Evolutionary conservation across 2,797 vertebrate species (phyloP).

Genomic region (Myotis findleyi): DNA sequence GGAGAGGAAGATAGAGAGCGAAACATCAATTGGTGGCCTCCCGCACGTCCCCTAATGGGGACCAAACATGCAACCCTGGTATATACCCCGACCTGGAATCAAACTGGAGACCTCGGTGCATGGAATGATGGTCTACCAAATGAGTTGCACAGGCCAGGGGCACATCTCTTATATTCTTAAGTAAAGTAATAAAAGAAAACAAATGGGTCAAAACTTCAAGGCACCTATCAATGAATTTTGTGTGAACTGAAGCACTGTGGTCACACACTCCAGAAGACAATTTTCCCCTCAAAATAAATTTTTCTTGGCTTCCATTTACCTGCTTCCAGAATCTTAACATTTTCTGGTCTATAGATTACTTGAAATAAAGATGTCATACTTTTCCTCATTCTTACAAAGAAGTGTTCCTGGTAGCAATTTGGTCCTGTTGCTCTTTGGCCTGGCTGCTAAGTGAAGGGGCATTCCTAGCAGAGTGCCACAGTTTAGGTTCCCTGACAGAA

Average conservation of each 20-base stretch:
- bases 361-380: conserved; percentile 43
- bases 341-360: conserved; percentile 42
- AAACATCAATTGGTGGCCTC: background rate
- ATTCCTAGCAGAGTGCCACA: background rate
- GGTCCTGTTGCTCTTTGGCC: background rate
- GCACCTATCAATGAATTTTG: background rate
- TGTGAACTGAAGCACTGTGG: background rate
- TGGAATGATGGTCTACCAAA: background rate
- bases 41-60: background rate
- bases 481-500: conserved; percentile 19
- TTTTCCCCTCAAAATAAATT: conserved; percentile 56
- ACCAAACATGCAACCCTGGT: background rate
- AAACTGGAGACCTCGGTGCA: background rate
- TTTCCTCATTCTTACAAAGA: conserved; percentile 38
- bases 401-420: background rate
- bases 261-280: conserved; percentile 14
- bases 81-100: background rate
- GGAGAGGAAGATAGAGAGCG: too few species aligned
- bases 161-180: background rate
- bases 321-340: conserved; percentile 40
- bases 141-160: background rate
- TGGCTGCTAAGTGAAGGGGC: background rate
- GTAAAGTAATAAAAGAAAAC: background rate
- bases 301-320: conserved; percentile 14
- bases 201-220: background rate